A percentile compares a stretch with the other conserved stretches of the same genome.
These are phyloP conservation scores for Drosophila nasuta DNA, from an alignment of 1,140 invertebrate species.

Conservation along the genomic window DNA sequence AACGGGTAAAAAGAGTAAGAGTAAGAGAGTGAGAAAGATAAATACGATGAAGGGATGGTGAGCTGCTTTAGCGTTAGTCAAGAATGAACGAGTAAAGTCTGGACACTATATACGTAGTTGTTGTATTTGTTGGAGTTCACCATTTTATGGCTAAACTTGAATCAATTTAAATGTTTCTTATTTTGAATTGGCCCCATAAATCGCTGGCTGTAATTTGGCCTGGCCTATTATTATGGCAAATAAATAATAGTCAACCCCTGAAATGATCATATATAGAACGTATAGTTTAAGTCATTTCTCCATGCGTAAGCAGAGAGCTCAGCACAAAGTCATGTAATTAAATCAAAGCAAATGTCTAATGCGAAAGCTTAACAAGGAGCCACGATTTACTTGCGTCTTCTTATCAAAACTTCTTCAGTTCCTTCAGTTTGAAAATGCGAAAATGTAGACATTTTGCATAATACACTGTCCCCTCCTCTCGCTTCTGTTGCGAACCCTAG, in stretches of 20 bases:
- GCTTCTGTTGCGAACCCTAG: slow-evolving; percentile 31
- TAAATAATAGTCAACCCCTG: slow-evolving; percentile 24
- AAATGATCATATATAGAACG: background rate
- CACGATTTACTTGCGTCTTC: slow-evolving; percentile 26
- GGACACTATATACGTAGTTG: too few species aligned
- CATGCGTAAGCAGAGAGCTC: slow-evolving; percentile 11
- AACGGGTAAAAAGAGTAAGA: too few species aligned
- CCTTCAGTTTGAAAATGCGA: slow-evolving; percentile 25
- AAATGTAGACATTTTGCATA: slow-evolving; percentile 41
- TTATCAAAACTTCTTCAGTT: slow-evolving; percentile 16
- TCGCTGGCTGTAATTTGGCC: slow-evolving; percentile 35
- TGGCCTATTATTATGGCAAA: slow-evolving; percentile 23
- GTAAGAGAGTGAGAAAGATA: background rate
- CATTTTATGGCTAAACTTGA: slow-evolving; percentile 53
- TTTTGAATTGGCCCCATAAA: slow-evolving; percentile 48
- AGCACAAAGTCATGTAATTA: slow-evolving; percentile 37
- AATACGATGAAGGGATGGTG: slow-evolving; percentile 1
- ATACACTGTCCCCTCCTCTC: background rate
- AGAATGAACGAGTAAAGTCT: slow-evolving; percentile 10
- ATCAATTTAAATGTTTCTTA: slow-evolving; percentile 62
- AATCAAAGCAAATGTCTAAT: slow-evolving; percentile 46
- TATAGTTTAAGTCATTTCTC: slow-evolving; percentile 7
- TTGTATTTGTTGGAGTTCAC: slow-evolving; percentile 21
- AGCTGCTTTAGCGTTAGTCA: slow-evolving; percentile 36
- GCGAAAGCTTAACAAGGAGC: slow-evolving; percentile 33